Evolutionary conservation across 2,888 invertebrate genomes (phyloP).

Genomic region (Psylliodes chrysocephalus): DNA sequence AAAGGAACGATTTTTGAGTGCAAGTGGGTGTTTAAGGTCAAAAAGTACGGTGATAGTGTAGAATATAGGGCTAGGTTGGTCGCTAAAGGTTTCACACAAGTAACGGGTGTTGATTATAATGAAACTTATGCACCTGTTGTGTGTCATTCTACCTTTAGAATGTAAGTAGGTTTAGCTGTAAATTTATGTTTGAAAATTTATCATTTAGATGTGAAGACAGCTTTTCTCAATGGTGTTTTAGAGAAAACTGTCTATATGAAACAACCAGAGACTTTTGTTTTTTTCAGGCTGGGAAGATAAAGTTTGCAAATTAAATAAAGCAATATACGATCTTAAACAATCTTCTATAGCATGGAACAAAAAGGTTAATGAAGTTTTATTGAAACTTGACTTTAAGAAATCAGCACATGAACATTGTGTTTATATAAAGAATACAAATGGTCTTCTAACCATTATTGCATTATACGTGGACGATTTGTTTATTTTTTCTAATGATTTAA

Average conservation of each 20-base stretch:
- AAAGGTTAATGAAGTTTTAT: not conserved
- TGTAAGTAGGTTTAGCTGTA: conserved; percentile 45
- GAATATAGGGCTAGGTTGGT: conserved; percentile 50
- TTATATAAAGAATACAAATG: too few species aligned
- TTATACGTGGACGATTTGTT: too few species aligned
- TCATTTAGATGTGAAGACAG: conserved; percentile 42
- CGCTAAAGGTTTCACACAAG: conserved; percentile 49
- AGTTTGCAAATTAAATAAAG: conserved; percentile 34
- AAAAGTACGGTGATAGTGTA: conserved; percentile 39
- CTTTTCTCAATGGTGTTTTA: conserved; percentile 43
- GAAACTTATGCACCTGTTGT: conserved; percentile 50
- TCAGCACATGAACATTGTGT: not conserved
- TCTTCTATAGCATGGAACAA: conserved; percentile 38
- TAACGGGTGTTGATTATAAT: conserved; percentile 49
- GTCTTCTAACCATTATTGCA: too few species aligned
- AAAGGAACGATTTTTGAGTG: not conserved
- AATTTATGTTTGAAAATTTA: conserved; percentile 34
- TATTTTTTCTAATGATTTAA: too few species aligned
- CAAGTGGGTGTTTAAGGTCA: conserved; percentile 45
- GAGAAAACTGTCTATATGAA: conserved; percentile 35
- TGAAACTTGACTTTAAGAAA: not conserved
- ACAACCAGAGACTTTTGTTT: conserved; percentile 13
- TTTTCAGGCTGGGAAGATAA: not conserved
- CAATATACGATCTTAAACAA: conserved; percentile 43
- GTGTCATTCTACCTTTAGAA: conserved; percentile 46